Percentiles rank a stretch among this genome's conserved stretches.
These are phyloP conservation scores for Pardalotus punctatus DNA, from an alignment of 2,113 vertebrate genomes.

Conservation along the genomic window DNA sequence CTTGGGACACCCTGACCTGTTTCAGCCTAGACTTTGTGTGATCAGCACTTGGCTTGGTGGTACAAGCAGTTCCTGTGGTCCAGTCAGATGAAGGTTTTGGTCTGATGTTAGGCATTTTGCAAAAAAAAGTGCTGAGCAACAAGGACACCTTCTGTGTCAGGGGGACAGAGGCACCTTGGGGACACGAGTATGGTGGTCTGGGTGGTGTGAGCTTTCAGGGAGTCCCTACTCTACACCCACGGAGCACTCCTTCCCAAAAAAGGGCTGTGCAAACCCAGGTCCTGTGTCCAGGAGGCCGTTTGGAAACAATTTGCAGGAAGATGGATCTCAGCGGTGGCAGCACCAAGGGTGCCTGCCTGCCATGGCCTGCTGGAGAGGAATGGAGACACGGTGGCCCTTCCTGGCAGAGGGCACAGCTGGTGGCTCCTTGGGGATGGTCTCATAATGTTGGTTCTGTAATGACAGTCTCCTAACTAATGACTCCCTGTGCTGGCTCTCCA, in stretches of 20 bases:
- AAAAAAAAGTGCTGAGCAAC: background rate
- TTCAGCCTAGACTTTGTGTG: background rate
- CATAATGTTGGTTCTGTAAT: rapidly evolving
- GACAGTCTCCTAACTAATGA: rapidly evolving
- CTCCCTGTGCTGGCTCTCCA: background rate
- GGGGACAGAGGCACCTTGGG: background rate
- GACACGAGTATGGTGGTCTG: background rate
- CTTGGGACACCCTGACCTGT: background rate
- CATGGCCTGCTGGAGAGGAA: rapidly evolving
- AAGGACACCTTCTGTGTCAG: background rate
- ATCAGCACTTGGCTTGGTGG: background rate
- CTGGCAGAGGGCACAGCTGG: background rate
- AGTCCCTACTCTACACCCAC: background rate
- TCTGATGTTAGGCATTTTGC: background rate
- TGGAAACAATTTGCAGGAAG: background rate
- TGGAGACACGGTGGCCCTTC: rapidly evolving
- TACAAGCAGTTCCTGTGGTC: background rate
- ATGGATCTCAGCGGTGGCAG: background rate
- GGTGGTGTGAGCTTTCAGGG: background rate
- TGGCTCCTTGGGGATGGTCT: rapidly evolving
- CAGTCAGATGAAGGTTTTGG: background rate
- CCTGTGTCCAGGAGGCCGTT: background rate
- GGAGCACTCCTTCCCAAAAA: background rate
- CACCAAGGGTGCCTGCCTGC: rapidly evolving
- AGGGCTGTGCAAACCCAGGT: background rate